Percentiles rank a stretch among this genome's conserved stretches.
phyloP scores from a whole-genome alignment of 2,888 invertebrate species.

The Apodemia zela region DNA sequence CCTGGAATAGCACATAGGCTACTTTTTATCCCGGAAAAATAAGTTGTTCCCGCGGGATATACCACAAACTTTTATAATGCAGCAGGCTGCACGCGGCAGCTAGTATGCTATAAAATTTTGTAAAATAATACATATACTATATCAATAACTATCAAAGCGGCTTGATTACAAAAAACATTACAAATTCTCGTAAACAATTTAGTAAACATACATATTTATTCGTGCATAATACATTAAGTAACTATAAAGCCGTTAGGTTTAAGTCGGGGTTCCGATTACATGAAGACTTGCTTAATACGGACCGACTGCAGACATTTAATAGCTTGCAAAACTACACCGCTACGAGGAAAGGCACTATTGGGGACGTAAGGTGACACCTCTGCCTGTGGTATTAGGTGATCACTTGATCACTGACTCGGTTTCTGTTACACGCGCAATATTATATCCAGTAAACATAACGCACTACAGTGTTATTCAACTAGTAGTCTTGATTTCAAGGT shows the following conservation, averaged over 20 bases:
- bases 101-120: too few species aligned
- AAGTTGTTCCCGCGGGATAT: too few species aligned
- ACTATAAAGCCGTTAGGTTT: constrained; percentile 61
- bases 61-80: too few species aligned
- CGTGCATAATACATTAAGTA: constrained; percentile 61
- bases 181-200: not conserved
- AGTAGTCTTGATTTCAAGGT: not conserved
- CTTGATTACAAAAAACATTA: not conserved
- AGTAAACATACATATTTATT: constrained; percentile 41
- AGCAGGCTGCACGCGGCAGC: too few species aligned
- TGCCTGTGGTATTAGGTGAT: constrained; percentile 50
- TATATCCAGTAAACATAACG: constrained; percentile 14
- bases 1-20: too few species aligned
- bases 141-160: too few species aligned
- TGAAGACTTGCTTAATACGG: constrained; percentile 68
- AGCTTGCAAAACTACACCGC: constrained; percentile 67
- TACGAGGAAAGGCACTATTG: constrained; percentile 66
- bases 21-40: too few species aligned
- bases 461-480: not conserved
- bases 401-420: constrained; percentile 31
- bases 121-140: too few species aligned
- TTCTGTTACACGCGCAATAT: constrained; percentile 24
- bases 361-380: constrained; percentile 72
- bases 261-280: constrained; percentile 66
- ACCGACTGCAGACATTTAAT: constrained; percentile 69